Base-by-base conservation (phyloP, 1,140 invertebrate genomes). In the Mactra quadrangularis region DNA sequence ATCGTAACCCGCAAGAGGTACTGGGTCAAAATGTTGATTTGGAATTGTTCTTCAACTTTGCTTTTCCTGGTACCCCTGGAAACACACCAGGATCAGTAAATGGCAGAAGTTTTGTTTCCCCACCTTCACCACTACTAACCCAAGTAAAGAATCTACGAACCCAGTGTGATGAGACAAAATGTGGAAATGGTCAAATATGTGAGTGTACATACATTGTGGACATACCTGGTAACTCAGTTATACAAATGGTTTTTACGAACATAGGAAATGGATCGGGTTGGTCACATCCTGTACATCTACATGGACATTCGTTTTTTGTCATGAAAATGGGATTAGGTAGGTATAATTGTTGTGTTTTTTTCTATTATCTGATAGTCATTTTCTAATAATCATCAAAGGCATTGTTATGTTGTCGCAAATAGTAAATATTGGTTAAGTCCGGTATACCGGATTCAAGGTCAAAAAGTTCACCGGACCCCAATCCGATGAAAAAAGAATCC, bases 261-360 rank as follows among this genome's bases (percentile, higher is more conserved):
- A 75, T 86, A 19, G 86, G 86, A 4, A 82, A 84, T 57, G 86
- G 86, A 15, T 35, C 57, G 3, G 84, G 84, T 6, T 86, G 85
- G 82, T 82, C 86, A 17, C 86, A 87, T 74, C 86, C 86, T 1
- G 71, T 87, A 45, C 86, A 87, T 76, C 33, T 86, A n/a, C 86
- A 87, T 52, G 86, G 86, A 35, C 84, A 86, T 47, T 86, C 85
- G n/a, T 84, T 87, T 41, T 86, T 70, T 19, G 84, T 87, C 11
- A 55, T 87, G 62, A 85, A 85, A 50, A 84, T 94, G 82, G 95
- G 87, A 9, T 84, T 87, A 70, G 71, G 68, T 17, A 66, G 70
- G 31, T n/a, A 4, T 41, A n/a, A n/a, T n/a, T n/a, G n/a, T n/a
- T n/a, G n/a, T n/a, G n/a, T 19, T 22, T 9, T 17, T 25, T 11